Conservation (phyloP, 2,797 vertebrate genomes). For the Gobionotothen gibberifrons region DNA sequence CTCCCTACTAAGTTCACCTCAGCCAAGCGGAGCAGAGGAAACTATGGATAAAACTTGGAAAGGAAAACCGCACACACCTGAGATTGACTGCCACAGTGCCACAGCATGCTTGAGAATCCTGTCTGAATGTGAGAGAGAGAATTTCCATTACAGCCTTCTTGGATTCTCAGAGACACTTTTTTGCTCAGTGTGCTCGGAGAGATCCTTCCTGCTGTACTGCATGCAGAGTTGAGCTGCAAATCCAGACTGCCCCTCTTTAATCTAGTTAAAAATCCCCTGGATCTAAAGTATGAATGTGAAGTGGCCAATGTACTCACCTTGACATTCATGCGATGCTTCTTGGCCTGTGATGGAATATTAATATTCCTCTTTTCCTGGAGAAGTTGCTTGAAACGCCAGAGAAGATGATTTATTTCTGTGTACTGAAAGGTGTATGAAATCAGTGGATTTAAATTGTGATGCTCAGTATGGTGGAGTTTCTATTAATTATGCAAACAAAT, state of each 20-base stretch:
- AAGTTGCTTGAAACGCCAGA: conserved; percentile 9
- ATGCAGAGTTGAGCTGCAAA: conserved; percentile 17
- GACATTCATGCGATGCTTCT: conserved; percentile 30
- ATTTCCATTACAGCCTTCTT: conserved; percentile 15
- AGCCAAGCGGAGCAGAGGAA: neutral
- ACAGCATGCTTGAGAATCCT: neutral
- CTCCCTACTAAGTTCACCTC: neutral
- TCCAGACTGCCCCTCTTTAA: conserved; percentile 9
- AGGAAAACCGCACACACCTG: conserved; percentile 24
- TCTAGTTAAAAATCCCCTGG: conserved; percentile 7
- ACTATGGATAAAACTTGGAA: neutral
- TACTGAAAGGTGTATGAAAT: conserved; percentile 11
- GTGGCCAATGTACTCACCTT: conserved; percentile 28
- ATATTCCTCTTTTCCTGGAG: conserved; percentile 13
- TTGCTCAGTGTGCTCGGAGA: conserved; percentile 9
- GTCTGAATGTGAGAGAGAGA: conserved; percentile 21
- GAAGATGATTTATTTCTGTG: conserved; percentile 2
- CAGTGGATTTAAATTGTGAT: neutral
- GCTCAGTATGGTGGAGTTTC: neutral
- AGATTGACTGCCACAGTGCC: conserved; percentile 33
- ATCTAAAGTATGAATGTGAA: conserved; percentile 12
- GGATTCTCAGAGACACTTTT: conserved; percentile 28
- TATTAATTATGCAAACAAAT: conserved; percentile 44
- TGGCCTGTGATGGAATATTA: conserved; percentile 27
- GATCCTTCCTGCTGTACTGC: conserved; percentile 13